phyloP scores from a whole-genome alignment of 37 sponge, comb jelly and placozoan genomes.

The Oopsacas minuta region DNA sequence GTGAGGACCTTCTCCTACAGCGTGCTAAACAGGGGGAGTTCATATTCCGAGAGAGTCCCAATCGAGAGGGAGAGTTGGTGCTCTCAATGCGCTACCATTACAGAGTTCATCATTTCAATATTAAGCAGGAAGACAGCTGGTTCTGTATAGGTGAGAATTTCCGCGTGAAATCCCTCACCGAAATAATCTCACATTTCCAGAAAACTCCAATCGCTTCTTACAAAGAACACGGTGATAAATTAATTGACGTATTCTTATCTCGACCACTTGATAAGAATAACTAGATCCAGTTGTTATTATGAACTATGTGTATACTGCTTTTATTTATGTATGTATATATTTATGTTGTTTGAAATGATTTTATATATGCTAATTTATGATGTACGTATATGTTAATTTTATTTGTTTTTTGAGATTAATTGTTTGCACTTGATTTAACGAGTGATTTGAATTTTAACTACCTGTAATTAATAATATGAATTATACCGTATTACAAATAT shows the following conservation, averaged over 20 bases:
- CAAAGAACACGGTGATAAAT: not conserved
- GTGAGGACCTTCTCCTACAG: not conserved
- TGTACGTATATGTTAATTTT: too few relatives aligned
- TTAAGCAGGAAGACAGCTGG: slow-evolving; percentile 10
- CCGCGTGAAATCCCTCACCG: not conserved
- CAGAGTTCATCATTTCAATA: slow-evolving; percentile 7
- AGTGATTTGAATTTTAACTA: too few relatives aligned
- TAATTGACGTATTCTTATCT: not conserved
- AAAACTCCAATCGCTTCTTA: slow-evolving; percentile 9
- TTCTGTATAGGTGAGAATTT: slow-evolving; percentile 3
- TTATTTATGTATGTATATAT: too few relatives aligned
- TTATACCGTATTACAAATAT: too few relatives aligned
- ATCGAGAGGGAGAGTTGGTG: slow-evolving; percentile 2
- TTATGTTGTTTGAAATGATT: too few relatives aligned
- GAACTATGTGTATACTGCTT: too few relatives aligned
- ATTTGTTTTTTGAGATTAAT: too few relatives aligned
- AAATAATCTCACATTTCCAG: not conserved
- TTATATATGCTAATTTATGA: too few relatives aligned
- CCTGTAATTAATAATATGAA: too few relatives aligned
- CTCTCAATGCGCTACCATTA: slow-evolving; percentile 18
- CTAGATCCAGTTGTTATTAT: too few relatives aligned
- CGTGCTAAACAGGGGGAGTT: not conserved
- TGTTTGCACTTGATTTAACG: too few relatives aligned
- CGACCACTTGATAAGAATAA: not conserved
- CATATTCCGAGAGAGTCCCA: slow-evolving; percentile 1